Conservation (phyloP, 2,113 vertebrate genomes). For the Nerophis lumbriciformis region DNA sequence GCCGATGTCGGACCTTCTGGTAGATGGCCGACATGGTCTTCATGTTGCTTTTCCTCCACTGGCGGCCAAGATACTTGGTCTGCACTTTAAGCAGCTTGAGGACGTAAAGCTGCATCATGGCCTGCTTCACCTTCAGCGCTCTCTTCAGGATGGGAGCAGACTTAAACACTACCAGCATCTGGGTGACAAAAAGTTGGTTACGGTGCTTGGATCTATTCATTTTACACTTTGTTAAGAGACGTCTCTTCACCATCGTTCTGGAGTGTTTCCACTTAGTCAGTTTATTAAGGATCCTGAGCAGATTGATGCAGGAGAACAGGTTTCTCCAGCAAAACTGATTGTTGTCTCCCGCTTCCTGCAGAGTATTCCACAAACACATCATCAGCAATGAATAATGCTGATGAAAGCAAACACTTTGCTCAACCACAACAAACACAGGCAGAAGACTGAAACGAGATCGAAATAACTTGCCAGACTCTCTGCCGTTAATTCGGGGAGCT, state of each 20-base stretch:
- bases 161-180: constrained; percentile 99
- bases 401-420: background rate
- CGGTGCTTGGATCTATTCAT: background rate
- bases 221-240: background rate
- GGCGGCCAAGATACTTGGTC: constrained; percentile 93
- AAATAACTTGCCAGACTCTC: constrained; percentile 86
- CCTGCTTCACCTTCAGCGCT: constrained; percentile 96
- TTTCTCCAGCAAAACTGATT: constrained; percentile 99
- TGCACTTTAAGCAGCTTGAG: constrained; percentile 96
- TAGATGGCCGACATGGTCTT: constrained; percentile 99
- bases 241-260: constrained; percentile 86
- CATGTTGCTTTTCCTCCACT: constrained; percentile 99
- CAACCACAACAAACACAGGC: background rate
- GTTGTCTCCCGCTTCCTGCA: constrained; percentile 94
- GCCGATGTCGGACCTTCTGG: constrained; percentile 94
- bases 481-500: constrained; percentile 92
- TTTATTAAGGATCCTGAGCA: constrained; percentile 95
- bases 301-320: constrained; percentile 96
- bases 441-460: background rate
- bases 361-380: background rate
- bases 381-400: background rate
- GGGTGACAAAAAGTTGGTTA: background rate
- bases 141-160: constrained; percentile 98
- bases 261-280: constrained; percentile 99
- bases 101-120: constrained; percentile 98